phyloP scores from a whole-genome alignment of 1,140 invertebrate genomes.

The Brachionus rotundiformis region DNA sequence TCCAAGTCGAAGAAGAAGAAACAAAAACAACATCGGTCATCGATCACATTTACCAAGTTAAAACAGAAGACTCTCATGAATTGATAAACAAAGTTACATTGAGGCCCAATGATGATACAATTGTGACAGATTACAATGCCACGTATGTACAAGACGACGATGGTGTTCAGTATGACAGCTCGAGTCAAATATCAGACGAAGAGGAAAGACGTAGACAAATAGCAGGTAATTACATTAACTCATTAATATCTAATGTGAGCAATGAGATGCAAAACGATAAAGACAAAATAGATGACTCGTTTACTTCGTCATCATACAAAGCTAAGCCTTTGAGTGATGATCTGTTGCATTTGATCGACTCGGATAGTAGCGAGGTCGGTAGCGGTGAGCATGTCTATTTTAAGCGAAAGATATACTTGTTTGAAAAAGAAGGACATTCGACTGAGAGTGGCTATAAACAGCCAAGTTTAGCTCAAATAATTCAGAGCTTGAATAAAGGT shows the following conservation, averaged over 20 bases:
- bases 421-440: conserved; percentile 4
- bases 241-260: conserved; percentile 33
- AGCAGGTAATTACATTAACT: conserved; percentile 46
- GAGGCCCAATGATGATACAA: background rate
- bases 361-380: background rate
- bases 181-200: conserved; percentile 22
- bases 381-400: background rate
- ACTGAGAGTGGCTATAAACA: background rate
- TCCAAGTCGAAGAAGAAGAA: background rate
- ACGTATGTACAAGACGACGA: background rate
- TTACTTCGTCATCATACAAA: background rate
- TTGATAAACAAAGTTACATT: background rate
- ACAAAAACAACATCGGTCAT: background rate
- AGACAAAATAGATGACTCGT: background rate
- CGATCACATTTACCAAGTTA: background rate
- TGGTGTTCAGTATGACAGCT: background rate
- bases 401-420: background rate
- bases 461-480: conserved; percentile 30
- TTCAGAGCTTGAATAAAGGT: conserved; percentile 6
- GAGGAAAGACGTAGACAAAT: background rate
- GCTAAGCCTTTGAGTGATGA: conserved; percentile 2
- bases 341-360: conserved; percentile 25
- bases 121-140: background rate
- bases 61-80: background rate
- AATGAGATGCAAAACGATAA: background rate